Percentiles rank a stretch among this genome's conserved stretches.
Conservation (phyloP, 1,140 invertebrate species). For the Tyrophagus putrescentiae region DNA sequence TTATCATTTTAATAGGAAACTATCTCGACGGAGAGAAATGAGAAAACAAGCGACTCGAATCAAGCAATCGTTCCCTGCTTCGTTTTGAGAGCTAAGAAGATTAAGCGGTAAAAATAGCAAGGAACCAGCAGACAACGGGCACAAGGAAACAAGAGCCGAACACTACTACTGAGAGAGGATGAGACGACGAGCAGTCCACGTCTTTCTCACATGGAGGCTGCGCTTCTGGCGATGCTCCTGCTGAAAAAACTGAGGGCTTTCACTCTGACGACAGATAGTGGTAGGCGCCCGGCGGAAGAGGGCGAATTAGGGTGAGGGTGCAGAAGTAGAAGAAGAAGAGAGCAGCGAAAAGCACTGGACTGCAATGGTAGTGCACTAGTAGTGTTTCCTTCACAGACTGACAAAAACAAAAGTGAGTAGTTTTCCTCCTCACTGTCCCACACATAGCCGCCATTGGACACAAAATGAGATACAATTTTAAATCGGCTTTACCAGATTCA, state of each 20-base stretch:
- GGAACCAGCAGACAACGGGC: not conserved
- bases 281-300: not conserved
- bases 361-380: too few species aligned
- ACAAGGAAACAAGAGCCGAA: not conserved
- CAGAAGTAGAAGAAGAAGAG: not conserved
- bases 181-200: too few species aligned
- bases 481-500: constrained; percentile 8
- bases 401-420: constrained; percentile 12
- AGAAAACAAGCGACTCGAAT: not conserved
- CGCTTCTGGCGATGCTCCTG: too few species aligned
- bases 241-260: too few species aligned
- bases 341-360: too few species aligned
- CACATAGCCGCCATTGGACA: not conserved
- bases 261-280: too few species aligned
- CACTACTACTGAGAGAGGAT: too few species aligned
- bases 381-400: constrained; percentile 8
- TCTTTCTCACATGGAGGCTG: too few species aligned
- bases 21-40: too few species aligned
- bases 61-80: constrained; percentile 7
- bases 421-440: not conserved
- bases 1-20: constrained; percentile 10
- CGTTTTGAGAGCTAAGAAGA: not conserved
- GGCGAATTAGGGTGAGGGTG: not conserved
- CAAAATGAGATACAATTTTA: constrained; percentile 8
- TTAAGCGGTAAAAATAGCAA: constrained; percentile 12